Evolutionary conservation across 2,113 vertebrate genomes (phyloP), one percentile per base, ranked within the genome.

Genomic region (Meleagris gallopavo): DNA sequence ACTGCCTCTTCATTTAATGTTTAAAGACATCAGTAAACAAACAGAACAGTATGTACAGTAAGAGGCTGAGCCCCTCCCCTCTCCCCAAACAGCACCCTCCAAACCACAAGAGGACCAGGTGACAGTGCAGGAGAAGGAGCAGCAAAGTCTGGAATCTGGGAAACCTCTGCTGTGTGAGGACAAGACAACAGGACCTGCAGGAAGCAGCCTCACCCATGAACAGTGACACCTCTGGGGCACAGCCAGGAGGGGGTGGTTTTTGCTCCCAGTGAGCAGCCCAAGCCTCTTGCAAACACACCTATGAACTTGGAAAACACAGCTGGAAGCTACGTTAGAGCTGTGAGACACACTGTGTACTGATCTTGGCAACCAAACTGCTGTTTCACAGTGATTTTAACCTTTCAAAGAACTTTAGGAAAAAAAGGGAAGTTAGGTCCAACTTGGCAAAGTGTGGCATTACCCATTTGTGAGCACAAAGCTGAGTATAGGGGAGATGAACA

Each of bases 1-100:
- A 97, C 87, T 93, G 96, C 95, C 92, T 97, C 96, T 95, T 95
- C 74, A 89, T 98, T 98, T 98, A 98, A 97, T 98, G 96, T 96
- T 96, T 95, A 96, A 97, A 97, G 97, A 97, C 93, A 85, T 75
- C 90, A 80, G 93, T 97, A 97, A 97, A 97, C 97, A 96, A 94
- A 94, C 91, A 94, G 50, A 97, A 94, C 95, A 45, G 45, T 84
- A 97, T 82, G 65, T 77, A 95, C 67, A 73, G 88, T 45, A 91
- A 81, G 95, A 94, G 66, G 78, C 88, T 82, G 69, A 76, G 87
- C 74, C 73, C 91, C 52, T 65, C 90, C 86, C 50, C 2, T n/a
- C 69, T 69, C 76, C 65, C 81, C 86, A n/a, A 3, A 45, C 55
- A 55, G 72, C 29, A 30, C 3, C 0, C 83, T 60, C 81, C 70